These are phyloP conservation scores for Solea senegalensis DNA, from an alignment of 2,113 vertebrate species.

Conservation along the genomic window DNA sequence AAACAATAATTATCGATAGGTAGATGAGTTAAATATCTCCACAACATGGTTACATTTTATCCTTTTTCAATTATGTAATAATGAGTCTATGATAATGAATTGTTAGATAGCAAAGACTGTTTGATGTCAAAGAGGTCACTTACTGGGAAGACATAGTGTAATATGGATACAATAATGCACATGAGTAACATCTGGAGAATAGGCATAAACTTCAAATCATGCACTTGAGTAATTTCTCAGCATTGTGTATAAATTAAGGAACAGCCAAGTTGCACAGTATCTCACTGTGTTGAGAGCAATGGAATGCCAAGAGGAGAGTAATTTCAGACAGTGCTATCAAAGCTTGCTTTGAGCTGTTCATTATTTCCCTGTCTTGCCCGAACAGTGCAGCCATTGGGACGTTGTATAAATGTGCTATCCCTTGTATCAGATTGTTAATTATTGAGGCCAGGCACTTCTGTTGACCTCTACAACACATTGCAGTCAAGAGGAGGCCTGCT, in stretches of 20 bases:
- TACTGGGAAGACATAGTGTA: neutral
- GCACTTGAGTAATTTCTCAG: conserved; percentile 11
- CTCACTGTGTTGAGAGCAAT: neutral
- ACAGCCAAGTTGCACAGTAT: neutral
- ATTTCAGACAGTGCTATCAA: neutral
- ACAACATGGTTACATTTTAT: neutral
- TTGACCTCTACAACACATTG: conserved; percentile 21
- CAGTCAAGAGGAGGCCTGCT: neutral
- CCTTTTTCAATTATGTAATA: neutral
- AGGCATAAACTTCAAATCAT: conserved; percentile 7
- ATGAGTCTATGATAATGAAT: neutral
- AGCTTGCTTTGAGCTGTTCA: neutral
- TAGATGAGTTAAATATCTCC: neutral
- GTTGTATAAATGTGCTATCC: neutral
- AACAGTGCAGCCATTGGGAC: neutral
- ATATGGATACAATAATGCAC: neutral
- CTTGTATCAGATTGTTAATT: conserved; percentile 11
- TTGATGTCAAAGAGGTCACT: neutral
- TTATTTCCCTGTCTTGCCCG: neutral
- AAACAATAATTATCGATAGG: neutral
- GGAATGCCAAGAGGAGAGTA: neutral
- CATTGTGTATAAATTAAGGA: neutral
- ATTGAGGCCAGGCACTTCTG: conserved; percentile 18
- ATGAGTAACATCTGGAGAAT: conserved; percentile 1
- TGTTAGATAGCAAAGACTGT: neutral